Conservation (phyloP, 2,113 vertebrate genomes). For the Campylomormyrus numenius region DNA sequence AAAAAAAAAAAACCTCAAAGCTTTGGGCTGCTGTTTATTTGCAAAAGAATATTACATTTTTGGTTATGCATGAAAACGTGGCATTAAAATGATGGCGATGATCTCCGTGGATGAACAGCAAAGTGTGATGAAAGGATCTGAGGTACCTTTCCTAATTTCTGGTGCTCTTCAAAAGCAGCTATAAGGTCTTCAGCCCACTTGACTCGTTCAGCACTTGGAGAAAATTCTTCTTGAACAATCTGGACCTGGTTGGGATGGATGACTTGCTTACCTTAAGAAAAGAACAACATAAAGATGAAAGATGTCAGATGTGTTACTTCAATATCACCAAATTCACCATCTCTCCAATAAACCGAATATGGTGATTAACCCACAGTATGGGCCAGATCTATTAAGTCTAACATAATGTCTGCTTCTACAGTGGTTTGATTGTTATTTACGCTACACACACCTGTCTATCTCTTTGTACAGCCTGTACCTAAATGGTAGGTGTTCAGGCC, state of each 20-base stretch:
- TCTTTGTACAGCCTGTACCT: background rate
- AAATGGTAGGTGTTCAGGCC: background rate
- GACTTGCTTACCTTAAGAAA: slow-evolving; percentile 87
- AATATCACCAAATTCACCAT: background rate
- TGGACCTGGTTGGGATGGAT: slow-evolving; percentile 93
- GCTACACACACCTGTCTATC: background rate
- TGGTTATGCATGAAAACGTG: background rate
- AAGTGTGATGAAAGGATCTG: background rate
- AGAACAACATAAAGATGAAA: slow-evolving; percentile 20
- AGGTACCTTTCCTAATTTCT: slow-evolving; percentile 88
- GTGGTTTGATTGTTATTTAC: background rate
- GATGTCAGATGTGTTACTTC: background rate
- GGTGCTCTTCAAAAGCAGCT: slow-evolving; percentile 82
- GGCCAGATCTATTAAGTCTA: background rate
- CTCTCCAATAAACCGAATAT: background rate
- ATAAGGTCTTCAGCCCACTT: slow-evolving; percentile 90
- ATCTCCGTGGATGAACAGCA: background rate
- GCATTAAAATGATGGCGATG: background rate
- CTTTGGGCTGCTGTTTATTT: slow-evolving; percentile 17
- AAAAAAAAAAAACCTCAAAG: slow-evolving; percentile 14
- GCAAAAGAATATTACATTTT: slow-evolving; percentile 1
- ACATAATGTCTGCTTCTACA: background rate
- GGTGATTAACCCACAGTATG: background rate
- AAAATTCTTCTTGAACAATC: slow-evolving; percentile 90
- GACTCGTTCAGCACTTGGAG: slow-evolving; percentile 78